These are phyloP conservation scores for Danio aesculapii DNA, from an alignment of 2,797 vertebrate species.

Conservation along the genomic window DNA sequence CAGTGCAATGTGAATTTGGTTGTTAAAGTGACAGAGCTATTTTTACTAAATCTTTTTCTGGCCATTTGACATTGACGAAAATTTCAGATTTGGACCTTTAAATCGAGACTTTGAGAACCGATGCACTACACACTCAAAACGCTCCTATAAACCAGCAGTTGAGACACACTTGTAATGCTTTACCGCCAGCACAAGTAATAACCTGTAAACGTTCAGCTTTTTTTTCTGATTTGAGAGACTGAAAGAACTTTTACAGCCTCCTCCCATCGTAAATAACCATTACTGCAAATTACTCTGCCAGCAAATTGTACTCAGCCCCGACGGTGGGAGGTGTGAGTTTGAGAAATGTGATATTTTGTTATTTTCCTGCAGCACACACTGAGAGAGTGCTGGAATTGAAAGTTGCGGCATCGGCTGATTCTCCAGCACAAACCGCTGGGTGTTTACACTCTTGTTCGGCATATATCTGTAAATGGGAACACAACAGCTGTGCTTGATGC, in stretches of 20 bases:
- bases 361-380: conserved; percentile 25
- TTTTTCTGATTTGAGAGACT: background rate
- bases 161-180: no score
- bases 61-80: no score
- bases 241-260: conserved; percentile 19
- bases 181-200: background rate
- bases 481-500: conserved; percentile 17
- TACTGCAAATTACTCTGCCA: conserved; percentile 39
- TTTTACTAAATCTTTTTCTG: no score
- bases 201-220: conserved; percentile 3
- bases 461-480: background rate
- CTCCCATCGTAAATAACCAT: conserved; percentile 25
- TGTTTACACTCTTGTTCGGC: conserved; percentile 26
- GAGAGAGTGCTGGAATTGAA: conserved; percentile 2
- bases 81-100: no score
- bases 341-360: conserved; percentile 44
- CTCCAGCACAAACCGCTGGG: background rate
- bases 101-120: no score
- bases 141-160: no score
- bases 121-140: no score
- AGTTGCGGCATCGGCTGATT: conserved; percentile 20
- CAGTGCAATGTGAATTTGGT: no score
- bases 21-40: no score
- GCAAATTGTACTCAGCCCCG: conserved; percentile 24
- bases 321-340: conserved; percentile 11